These are phyloP conservation scores for Pollenia labialis DNA, from an alignment of 2,888 invertebrate species.

Conservation along the genomic window DNA sequence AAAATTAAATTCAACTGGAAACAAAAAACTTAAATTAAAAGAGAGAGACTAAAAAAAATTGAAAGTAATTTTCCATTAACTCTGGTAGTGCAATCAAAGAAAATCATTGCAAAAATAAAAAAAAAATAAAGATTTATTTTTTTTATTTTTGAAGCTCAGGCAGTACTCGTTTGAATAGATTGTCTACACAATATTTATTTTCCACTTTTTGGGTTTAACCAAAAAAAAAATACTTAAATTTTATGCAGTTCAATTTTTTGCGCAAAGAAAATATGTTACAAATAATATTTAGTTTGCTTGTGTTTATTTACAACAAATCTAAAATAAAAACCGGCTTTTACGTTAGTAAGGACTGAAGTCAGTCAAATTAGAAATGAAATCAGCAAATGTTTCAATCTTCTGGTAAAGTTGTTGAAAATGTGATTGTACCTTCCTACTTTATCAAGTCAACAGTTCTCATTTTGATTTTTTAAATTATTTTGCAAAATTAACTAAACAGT, in stretches of 20 bases:
- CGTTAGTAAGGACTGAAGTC: background rate
- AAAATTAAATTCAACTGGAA: constrained; percentile 14
- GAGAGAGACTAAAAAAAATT: constrained; percentile 57
- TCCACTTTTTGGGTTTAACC: constrained; percentile 20
- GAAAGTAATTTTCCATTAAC: constrained; percentile 72
- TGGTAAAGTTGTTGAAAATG: no score
- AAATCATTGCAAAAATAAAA: constrained; percentile 2
- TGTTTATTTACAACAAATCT: background rate
- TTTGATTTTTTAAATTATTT: no score
- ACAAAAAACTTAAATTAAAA: constrained; percentile 3
- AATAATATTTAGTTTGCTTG: constrained; percentile 20
- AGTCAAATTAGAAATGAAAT: background rate
- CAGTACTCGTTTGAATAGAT: background rate
- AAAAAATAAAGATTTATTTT: constrained; percentile 18
- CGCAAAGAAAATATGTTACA: constrained; percentile 26
- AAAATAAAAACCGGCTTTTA: constrained; percentile 44
- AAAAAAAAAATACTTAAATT: constrained; percentile 28
- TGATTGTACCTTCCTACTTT: no score
- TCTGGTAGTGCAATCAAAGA: background rate
- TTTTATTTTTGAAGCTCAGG: constrained; percentile 1
- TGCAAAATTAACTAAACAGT: no score
- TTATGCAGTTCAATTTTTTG: constrained; percentile 39
- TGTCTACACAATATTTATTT: background rate
- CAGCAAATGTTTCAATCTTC: no score
- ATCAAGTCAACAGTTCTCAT: no score